Evolutionary conservation across 2,113 vertebrate genomes (phyloP).

Genomic region (Pyrgilauda ruficollis): DNA sequence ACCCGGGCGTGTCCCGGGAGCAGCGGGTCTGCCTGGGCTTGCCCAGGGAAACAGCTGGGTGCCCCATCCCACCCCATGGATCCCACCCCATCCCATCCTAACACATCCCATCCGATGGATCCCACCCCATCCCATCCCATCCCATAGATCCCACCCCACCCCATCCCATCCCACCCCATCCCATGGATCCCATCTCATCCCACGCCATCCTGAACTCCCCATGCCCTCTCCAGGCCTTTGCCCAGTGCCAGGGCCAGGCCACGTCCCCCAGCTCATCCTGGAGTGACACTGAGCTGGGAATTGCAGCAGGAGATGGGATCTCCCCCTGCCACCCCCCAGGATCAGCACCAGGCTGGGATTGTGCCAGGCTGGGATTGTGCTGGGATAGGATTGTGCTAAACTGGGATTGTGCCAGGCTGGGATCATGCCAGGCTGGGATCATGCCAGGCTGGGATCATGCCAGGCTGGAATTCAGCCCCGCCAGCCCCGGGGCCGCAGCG

Average conservation of each 20-base stretch:
- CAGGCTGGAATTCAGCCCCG: neutral
- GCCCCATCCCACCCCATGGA: neutral
- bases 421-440: no score
- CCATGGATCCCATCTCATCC: neutral
- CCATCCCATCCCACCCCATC: neutral
- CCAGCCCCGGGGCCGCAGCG: neutral
- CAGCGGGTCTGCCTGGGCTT: neutral
- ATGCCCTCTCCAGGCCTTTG: no score
- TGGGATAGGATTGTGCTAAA: rapidly evolving
- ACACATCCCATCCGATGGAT: no score
- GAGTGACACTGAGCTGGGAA: neutral
- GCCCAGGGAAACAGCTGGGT: neutral
- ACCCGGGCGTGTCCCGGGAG: neutral
- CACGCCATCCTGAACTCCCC: neutral
- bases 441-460: no score
- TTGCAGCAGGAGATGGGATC: neutral
- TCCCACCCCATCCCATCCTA: no score
- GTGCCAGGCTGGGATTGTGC: no score
- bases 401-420: neutral
- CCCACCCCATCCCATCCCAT: neutral
- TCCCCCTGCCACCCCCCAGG: neutral
- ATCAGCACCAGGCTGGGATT: neutral
- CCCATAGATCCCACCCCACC: no score
- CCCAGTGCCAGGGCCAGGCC: neutral
- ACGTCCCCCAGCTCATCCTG: neutral